phyloP scores from a whole-genome alignment of 1,140 invertebrate genomes.

The Panonychus citri region DNA sequence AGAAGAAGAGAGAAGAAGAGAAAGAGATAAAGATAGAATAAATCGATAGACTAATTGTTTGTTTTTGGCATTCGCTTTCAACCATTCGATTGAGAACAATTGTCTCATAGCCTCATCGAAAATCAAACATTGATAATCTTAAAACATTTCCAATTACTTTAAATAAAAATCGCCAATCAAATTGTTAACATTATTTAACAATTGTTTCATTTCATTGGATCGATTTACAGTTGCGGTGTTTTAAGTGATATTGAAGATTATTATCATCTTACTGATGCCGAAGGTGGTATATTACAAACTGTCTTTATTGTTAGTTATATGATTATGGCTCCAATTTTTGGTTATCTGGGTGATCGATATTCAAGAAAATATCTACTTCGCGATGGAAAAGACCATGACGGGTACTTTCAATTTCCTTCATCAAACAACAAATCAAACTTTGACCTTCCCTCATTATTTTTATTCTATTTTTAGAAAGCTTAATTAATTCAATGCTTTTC shows the following conservation, averaged over 20 bases:
- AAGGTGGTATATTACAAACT: conserved; percentile 77
- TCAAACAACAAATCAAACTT: conserved; percentile 78
- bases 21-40: too few relatives aligned
- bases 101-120: too few relatives aligned
- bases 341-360: conserved; percentile 88
- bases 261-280: conserved; percentile 46
- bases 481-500: not conserved
- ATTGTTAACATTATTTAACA: too few relatives aligned
- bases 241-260: conserved; percentile 47
- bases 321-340: conserved; percentile 89
- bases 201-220: conserved; percentile 96
- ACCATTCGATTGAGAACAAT: too few relatives aligned
- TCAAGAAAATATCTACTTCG: conserved; percentile 86
- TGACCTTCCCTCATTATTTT: conserved; percentile 24
- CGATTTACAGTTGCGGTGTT: conserved; percentile 80
- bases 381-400: conserved; percentile 64
- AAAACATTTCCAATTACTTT: too few relatives aligned
- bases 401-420: conserved; percentile 67
- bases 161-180: too few relatives aligned
- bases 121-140: too few relatives aligned
- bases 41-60: too few relatives aligned
- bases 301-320: conserved; percentile 90
- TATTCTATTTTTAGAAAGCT: not conserved
- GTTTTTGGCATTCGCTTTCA: too few relatives aligned
- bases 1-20: conserved; percentile 74